Percentiles rank a stretch among this genome's conserved stretches.
Conservation (phyloP, 2,113 vertebrate species). For the Brachypodius melanocephalos region DNA sequence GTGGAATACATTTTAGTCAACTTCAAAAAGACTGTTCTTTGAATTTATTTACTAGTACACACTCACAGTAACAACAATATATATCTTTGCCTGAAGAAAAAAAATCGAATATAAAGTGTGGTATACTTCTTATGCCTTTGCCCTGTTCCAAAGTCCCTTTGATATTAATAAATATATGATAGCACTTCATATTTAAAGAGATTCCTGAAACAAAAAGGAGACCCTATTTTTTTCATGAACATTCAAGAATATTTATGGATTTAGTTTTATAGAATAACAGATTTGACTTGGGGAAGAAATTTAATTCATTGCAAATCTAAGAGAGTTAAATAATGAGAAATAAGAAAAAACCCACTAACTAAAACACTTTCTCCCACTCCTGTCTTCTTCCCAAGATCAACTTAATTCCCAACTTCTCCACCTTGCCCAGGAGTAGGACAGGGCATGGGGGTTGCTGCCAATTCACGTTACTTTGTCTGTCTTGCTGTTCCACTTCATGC, state of each 20-base stretch:
- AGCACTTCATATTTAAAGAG: background rate
- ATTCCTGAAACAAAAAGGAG: background rate
- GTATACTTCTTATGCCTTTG: background rate
- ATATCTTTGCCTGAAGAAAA: background rate
- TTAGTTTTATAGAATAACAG: background rate
- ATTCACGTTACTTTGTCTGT: background rate
- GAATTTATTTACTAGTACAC: background rate
- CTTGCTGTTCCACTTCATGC: background rate
- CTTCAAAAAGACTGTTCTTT: background rate
- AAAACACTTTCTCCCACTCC: background rate
- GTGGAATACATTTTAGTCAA: background rate
- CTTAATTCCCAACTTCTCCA: background rate
- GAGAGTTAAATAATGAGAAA: background rate
- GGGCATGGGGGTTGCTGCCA: rapidly evolving
- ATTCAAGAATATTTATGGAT: background rate
- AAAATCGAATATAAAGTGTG: background rate
- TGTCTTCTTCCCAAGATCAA: background rate
- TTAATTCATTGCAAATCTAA: background rate
- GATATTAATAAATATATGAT: background rate
- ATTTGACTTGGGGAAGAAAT: background rate
- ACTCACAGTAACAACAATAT: background rate
- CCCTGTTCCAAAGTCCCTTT: background rate
- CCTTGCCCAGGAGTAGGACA: rapidly evolving
- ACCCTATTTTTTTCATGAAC: background rate
- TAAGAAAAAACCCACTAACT: background rate